Evolutionary conservation across 2,797 vertebrate genomes (phyloP).

Genomic region (Sylvilagus floridanus): DNA sequence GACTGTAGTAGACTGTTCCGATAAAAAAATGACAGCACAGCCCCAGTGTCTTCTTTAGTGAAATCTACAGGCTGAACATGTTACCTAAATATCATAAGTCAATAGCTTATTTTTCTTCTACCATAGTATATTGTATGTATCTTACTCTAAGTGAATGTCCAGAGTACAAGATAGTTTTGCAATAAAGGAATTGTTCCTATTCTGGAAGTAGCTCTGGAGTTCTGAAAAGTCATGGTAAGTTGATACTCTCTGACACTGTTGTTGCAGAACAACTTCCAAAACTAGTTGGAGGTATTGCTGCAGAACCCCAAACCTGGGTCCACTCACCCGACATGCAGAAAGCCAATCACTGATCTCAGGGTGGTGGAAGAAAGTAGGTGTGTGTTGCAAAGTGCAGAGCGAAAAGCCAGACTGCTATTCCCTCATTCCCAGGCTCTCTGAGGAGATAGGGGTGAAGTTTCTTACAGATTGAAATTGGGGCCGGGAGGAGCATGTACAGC

Average conservation of each 20-base stretch:
- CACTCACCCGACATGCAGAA: too few species aligned
- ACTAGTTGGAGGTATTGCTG: too few species aligned
- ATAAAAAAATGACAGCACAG: background rate
- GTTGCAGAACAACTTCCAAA: too few species aligned
- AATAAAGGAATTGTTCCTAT: background rate
- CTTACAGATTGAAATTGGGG: too few species aligned
- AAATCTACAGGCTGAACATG: background rate
- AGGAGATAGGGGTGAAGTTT: too few species aligned
- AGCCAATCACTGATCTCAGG: too few species aligned
- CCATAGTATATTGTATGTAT: background rate
- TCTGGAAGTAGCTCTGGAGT: background rate
- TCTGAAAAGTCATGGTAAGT: background rate
- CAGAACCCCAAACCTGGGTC: too few species aligned
- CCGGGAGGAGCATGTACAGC: too few species aligned
- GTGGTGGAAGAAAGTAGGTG: too few species aligned
- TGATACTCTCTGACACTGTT: background rate
- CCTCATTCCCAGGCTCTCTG: too few species aligned
- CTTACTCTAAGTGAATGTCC: background rate
- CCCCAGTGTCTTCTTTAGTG: background rate
- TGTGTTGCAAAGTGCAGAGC: too few species aligned
- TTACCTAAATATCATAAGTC: background rate
- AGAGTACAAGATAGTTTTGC: background rate
- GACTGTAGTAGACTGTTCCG: background rate
- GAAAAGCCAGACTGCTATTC: too few species aligned
- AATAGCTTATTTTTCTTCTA: background rate